Evolutionary conservation across 2,797 vertebrate species (phyloP).

Genomic region (Myotis findleyi): DNA sequence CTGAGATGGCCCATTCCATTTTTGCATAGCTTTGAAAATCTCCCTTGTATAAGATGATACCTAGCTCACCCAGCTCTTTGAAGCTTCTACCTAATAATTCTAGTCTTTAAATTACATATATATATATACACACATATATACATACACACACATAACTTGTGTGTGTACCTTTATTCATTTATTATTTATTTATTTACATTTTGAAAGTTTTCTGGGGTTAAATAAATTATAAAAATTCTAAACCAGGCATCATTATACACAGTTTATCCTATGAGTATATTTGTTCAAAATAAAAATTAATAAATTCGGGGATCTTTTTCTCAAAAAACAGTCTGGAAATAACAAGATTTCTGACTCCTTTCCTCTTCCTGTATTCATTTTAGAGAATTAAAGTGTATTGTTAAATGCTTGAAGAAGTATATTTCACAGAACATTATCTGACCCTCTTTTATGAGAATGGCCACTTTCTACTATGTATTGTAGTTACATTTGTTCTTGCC

Average conservation of each 20-base stretch:
- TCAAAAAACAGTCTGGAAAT: not conserved
- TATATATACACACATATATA: not conserved
- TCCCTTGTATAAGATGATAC: not conserved
- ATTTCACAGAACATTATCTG: slow-evolving; percentile 23
- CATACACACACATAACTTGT: too few relatives aligned
- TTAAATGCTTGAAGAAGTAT: not conserved
- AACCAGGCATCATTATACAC: not conserved
- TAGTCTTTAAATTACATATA: not conserved
- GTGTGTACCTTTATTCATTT: not conserved
- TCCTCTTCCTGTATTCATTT: slow-evolving; percentile 11
- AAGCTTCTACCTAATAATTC: not conserved
- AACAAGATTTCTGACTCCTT: slow-evolving; percentile 10
- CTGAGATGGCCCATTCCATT: not conserved
- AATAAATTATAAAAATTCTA: not conserved
- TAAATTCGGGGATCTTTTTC: not conserved
- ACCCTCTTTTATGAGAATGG: not conserved
- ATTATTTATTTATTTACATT: not conserved
- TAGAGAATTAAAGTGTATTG: not conserved
- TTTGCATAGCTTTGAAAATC: not conserved
- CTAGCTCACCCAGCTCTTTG: not conserved
- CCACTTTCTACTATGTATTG: not conserved
- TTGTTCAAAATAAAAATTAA: not conserved
- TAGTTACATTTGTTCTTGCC: not conserved
- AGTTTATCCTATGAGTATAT: not conserved
- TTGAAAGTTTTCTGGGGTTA: not conserved